Conservation (phyloP, 2,888 invertebrate genomes). For the Bursaphelenchus okinawaensis region DNA sequence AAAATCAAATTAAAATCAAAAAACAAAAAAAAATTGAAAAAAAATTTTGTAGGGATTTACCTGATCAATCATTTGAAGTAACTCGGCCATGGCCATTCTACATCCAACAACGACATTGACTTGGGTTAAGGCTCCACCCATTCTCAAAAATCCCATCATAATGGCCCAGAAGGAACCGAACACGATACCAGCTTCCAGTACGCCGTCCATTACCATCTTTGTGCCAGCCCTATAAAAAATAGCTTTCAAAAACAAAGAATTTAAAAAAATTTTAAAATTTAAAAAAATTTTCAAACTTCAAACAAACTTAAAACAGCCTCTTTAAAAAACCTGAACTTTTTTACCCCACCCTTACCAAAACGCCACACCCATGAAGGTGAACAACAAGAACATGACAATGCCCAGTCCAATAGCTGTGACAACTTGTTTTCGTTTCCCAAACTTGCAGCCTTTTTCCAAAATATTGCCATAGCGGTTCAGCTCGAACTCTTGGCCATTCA, state of each 20-base stretch:
- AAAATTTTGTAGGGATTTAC: too few relatives aligned
- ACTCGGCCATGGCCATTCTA: constrained; percentile 69
- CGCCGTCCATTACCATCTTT: constrained; percentile 32
- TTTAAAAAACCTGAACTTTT: neutral
- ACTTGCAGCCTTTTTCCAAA: constrained; percentile 17
- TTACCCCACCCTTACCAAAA: constrained; percentile 42
- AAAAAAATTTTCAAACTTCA: neutral
- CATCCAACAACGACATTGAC: constrained; percentile 75
- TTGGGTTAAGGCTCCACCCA: constrained; percentile 77
- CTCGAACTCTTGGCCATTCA: constrained; percentile 36
- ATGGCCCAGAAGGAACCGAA: constrained; percentile 45
- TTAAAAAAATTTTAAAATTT: neutral
- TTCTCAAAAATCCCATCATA: constrained; percentile 58
- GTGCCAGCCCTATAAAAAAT: constrained; percentile 42
- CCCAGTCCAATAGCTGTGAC: constrained; percentile 30
- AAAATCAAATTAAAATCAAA: too few relatives aligned
- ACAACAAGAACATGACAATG: constrained; percentile 56
- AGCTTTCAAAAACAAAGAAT: neutral
- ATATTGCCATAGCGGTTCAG: constrained; percentile 20
- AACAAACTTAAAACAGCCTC: too few relatives aligned
- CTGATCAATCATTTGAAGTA: constrained; percentile 61
- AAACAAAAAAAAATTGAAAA: too few relatives aligned
- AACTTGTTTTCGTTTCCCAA: constrained; percentile 30
- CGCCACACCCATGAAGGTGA: constrained; percentile 56
- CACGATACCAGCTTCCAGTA: constrained; percentile 34